These are phyloP conservation scores for Rhabdophis nuchalis DNA, from an alignment of 2,797 vertebrate species.

Conservation along the genomic window DNA sequence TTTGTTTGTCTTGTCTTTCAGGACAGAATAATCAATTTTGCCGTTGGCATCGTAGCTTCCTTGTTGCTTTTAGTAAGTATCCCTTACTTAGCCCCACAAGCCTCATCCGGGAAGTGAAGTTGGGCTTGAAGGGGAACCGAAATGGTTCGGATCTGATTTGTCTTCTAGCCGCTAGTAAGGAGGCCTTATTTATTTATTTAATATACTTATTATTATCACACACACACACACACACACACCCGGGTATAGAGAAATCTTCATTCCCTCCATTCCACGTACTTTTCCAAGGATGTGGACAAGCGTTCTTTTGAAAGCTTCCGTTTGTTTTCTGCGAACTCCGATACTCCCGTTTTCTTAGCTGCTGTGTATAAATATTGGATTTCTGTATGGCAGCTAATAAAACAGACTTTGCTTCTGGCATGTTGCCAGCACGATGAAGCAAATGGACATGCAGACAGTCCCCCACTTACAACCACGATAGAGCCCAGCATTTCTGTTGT, in stretches of 20 bases:
- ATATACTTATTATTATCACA: too few species aligned
- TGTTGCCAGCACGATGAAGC: background rate
- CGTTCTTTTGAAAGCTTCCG: too few species aligned
- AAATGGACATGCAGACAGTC: too few species aligned
- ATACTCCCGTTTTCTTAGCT: background rate
- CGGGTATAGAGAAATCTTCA: background rate
- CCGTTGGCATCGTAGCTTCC: slow-evolving; percentile 84
- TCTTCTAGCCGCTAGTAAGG: background rate
- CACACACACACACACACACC: too few species aligned
- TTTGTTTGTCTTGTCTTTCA: slow-evolving; percentile 60
- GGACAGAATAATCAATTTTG: slow-evolving; percentile 94
- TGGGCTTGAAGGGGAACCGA: background rate
- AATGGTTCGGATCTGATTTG: background rate
- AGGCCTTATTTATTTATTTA: too few species aligned
- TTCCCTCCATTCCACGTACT: background rate
- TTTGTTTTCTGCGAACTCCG: background rate
- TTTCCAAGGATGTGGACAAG: background rate
- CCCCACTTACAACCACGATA: too few species aligned
- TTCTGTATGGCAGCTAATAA: background rate
- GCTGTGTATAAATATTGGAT: background rate
- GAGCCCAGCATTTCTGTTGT: too few species aligned
- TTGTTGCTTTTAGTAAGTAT: slow-evolving; percentile 89
- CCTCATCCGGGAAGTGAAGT: too few species aligned
- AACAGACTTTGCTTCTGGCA: background rate
- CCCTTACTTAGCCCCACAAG: background rate